Evolutionary conservation across 2,888 invertebrate genomes (phyloP).

Genomic region (Eristalis tenax): DNA sequence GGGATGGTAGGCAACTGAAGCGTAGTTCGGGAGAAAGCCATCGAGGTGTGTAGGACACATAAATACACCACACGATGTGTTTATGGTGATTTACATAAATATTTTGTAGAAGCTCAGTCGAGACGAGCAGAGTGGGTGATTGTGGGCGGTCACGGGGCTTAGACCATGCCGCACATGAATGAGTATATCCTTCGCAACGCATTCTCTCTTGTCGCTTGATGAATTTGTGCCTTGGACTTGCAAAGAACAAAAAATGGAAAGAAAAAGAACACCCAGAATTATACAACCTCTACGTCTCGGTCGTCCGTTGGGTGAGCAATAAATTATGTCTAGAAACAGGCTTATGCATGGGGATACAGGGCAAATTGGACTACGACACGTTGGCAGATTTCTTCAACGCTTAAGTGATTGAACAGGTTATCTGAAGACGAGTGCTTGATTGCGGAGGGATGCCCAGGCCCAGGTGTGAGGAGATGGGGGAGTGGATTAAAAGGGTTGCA

Average conservation of each 20-base stretch:
- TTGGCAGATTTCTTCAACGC: conserved; percentile 60
- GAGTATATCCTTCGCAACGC: conserved; percentile 61
- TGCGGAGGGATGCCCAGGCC: neutral
- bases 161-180: conserved; percentile 57
- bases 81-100: conserved; percentile 72
- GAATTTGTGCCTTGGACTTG: conserved; percentile 59
- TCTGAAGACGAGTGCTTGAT: conserved; percentile 53
- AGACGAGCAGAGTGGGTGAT: neutral
- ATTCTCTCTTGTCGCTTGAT: conserved; percentile 54
- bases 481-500: neutral
- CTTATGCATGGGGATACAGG: conserved; percentile 49
- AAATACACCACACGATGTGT: conserved; percentile 69
- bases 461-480: neutral
- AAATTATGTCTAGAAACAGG: conserved; percentile 65
- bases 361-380: conserved; percentile 26
- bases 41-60: conserved; percentile 58
- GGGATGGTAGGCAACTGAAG: too few species aligned
- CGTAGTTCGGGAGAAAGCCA: conserved; percentile 1
- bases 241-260: conserved; percentile 8
- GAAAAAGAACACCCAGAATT: too few species aligned
- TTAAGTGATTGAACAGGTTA: conserved; percentile 60
- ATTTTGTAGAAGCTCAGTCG: conserved; percentile 40
- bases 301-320: conserved; percentile 52
- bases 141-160: conserved; percentile 36
- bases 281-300: conserved; percentile 33